Percentiles rank a stretch among this genome's conserved stretches.
These are phyloP conservation scores for Atta texana DNA, from an alignment of 1,140 invertebrate genomes.

Conservation along the genomic window DNA sequence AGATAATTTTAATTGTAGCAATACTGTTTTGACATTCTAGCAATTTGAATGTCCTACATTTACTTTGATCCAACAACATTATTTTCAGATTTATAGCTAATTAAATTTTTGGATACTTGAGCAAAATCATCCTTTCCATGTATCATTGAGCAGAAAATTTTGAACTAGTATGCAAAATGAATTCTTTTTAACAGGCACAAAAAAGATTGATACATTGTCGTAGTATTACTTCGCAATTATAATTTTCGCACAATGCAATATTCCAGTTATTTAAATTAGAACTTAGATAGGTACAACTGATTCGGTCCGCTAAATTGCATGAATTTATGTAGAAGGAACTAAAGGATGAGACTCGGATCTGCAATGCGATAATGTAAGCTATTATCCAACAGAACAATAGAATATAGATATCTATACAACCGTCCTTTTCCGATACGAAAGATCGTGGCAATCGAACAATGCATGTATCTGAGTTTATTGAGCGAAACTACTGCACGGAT, in stretches of 20 bases:
- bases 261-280: conserved; percentile 2
- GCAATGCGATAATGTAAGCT: conserved; percentile 34
- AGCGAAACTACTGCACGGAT: conserved; percentile 5
- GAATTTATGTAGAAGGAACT: conserved; percentile 26
- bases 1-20: too few relatives aligned
- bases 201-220: too few relatives aligned
- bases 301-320: neutral
- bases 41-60: too few relatives aligned
- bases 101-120: too few relatives aligned
- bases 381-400: conserved; percentile 43
- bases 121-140: too few relatives aligned
- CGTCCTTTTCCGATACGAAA: conserved; percentile 53
- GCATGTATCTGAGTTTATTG: conserved; percentile 26
- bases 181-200: too few relatives aligned
- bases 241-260: neutral
- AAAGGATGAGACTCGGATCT: conserved; percentile 15
- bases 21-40: too few relatives aligned
- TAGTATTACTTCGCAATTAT: neutral
- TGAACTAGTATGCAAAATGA: too few relatives aligned
- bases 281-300: neutral
- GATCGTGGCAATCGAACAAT: conserved; percentile 43
- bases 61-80: too few relatives aligned
- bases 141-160: too few relatives aligned
- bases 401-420: conserved; percentile 18
- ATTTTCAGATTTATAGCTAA: too few relatives aligned